Evolutionary conservation across 2,888 invertebrate species (phyloP).

Genomic region (Pollenia griseotomentosa): DNA sequence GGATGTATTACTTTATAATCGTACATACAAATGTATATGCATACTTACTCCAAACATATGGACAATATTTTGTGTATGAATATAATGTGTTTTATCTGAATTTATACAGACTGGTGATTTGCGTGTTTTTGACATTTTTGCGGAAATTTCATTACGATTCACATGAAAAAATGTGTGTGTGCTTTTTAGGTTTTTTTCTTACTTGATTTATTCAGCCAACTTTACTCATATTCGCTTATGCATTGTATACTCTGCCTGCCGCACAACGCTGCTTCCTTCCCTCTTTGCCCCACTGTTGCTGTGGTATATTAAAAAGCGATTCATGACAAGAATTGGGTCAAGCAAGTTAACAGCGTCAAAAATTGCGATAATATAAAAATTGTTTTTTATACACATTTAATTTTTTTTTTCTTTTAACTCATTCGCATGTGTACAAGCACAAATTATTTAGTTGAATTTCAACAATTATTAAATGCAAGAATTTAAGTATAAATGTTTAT

Average conservation of each 20-base stretch:
- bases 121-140: conserved; percentile 73
- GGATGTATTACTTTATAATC: conserved; percentile 43
- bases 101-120: conserved; percentile 70
- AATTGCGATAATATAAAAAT: conserved; percentile 63
- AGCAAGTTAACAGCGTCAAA: conserved; percentile 65
- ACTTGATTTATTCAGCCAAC: conserved; percentile 53
- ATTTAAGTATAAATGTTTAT: conserved; percentile 9
- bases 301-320: conserved; percentile 45
- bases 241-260: conserved; percentile 50
- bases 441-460: conserved; percentile 39
- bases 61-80: conserved; percentile 13
- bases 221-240: conserved; percentile 43
- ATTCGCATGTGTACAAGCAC: conserved; percentile 7
- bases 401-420: not conserved
- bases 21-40: not conserved
- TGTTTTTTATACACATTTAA: conserved; percentile 15
- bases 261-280: not conserved
- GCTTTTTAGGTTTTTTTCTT: conserved; percentile 10
- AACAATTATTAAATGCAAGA: conserved; percentile 1
- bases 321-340: conserved; percentile 71
- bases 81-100: conserved; percentile 64
- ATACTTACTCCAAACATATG: conserved; percentile 22
- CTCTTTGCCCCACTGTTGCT: not conserved
- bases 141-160: conserved; percentile 71
- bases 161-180: conserved; percentile 47